Evolutionary conservation across 1,140 invertebrate species (phyloP), one percentile per base, ranked within the genome.

Genomic region (Drosophila seguyi): DNA sequence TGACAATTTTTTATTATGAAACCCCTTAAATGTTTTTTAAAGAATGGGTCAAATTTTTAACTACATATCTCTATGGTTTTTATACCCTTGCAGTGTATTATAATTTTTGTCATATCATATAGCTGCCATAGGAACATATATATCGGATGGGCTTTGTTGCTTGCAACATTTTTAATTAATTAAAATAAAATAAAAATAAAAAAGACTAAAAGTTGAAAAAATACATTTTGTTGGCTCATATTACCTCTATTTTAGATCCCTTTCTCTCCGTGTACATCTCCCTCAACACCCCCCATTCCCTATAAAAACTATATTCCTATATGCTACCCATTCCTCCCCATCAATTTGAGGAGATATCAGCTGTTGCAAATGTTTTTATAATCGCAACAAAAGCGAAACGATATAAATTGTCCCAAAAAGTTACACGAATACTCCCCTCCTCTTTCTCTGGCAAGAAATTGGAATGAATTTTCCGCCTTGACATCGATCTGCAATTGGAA

Each of bases 301-400:
- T 3, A 25, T 4, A 20, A 14, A 22, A 67, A 67, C 61, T 67
- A 50, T 47, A 47, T 31, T 65, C 22, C 42, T 7, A 29, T 38
- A 39, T 74, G 56, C 41, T 47, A 6, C 58, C 31, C 42, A 31
- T 56, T 39, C 27, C 38, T 1, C 48, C 48, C 75, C 79, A 79
- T 83, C 79, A 87, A 83, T 86, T 76, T 60, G 31, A 38, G 65
- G 41, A 45, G 58, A 87, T 87, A 87, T 86, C 84, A 86, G 82
- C 82, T 86, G 82, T 87, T 72, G 74, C 79, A 86, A 86, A 86
- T 86, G 83, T 79, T 86, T 86, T 87, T 86, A 87, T 86, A 87
- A 86, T 86, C 82, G 75, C 65, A 59, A 68, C 45, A 52, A 41
- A 50, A 67, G 48, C 38, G 45, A 34, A 56, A 22, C 53, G 39